phyloP scores from a whole-genome alignment of 2,113 vertebrate genomes.

The Gavia stellata region DNA sequence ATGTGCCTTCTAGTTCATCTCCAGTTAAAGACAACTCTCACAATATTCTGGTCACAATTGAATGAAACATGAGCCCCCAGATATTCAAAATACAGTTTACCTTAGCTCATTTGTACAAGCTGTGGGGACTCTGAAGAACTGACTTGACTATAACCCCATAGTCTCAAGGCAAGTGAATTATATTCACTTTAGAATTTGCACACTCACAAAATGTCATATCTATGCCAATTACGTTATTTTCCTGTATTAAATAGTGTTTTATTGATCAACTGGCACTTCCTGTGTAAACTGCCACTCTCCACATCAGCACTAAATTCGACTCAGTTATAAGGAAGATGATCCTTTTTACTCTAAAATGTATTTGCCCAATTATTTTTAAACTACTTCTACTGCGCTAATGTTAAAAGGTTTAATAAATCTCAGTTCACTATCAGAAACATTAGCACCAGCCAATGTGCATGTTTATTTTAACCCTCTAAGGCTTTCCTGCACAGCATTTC shows the following conservation, averaged over 20 bases:
- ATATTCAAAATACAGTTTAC: not conserved
- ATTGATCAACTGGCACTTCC: not conserved
- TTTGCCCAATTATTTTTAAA: conserved; percentile 1
- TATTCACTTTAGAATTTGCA: not conserved
- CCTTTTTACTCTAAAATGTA: not conserved
- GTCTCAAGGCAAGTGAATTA: not conserved
- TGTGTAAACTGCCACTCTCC: not conserved
- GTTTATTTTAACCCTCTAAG: conserved; percentile 30
- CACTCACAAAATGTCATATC: not conserved
- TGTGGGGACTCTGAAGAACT: not conserved
- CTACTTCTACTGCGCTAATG: not conserved
- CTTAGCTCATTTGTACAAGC: not conserved
- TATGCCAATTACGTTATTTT: not conserved
- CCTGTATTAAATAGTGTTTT: not conserved
- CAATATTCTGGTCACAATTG: not conserved
- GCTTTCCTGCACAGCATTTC: not conserved
- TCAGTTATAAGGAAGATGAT: not conserved
- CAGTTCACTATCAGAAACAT: not conserved
- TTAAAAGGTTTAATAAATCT: conserved; percentile 11
- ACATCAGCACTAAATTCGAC: not conserved
- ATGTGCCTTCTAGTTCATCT: not conserved
- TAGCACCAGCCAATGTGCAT: not conserved
- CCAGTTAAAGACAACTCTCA: not conserved
- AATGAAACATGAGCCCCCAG: not conserved
- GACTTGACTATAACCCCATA: not conserved